phyloP scores from a whole-genome alignment of 2,113 vertebrate genomes.

The Nothobranchius furzeri region DNA sequence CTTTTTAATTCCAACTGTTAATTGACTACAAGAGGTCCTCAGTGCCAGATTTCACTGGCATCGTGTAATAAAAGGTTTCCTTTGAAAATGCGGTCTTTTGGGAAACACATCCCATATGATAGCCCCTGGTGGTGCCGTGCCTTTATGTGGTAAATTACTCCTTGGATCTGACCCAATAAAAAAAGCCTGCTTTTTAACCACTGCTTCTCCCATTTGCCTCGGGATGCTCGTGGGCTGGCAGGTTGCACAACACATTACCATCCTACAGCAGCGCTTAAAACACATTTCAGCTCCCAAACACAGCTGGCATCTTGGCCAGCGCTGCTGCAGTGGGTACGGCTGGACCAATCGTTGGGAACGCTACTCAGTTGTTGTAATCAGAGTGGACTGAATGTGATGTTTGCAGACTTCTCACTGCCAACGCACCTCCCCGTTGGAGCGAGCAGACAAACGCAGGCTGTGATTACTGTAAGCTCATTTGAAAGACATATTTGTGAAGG shows the following conservation, averaged over 20 bases:
- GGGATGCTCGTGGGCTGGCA: slow-evolving; percentile 78
- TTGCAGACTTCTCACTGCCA: slow-evolving; percentile 40
- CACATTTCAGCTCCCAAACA: slow-evolving; percentile 78
- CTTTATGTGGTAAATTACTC: slow-evolving; percentile 76
- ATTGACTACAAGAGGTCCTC: slow-evolving; percentile 67
- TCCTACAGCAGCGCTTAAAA: slow-evolving; percentile 81
- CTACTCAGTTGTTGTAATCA: slow-evolving; percentile 67
- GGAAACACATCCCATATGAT: slow-evolving; percentile 62
- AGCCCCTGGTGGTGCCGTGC: slow-evolving; percentile 65
- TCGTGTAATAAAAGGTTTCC: slow-evolving; percentile 56
- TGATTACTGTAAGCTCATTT: slow-evolving; percentile 51
- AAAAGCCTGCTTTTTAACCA: slow-evolving; percentile 81
- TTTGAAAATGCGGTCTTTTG: slow-evolving; percentile 51
- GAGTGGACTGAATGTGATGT: slow-evolving; percentile 38
- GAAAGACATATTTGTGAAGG: slow-evolving; percentile 42
- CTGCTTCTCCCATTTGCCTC: slow-evolving; percentile 80
- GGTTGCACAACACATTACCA: slow-evolving; percentile 76
- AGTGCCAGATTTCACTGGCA: slow-evolving; percentile 68
- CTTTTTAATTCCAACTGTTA: slow-evolving; percentile 75
- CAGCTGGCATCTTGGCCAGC: slow-evolving; percentile 80
- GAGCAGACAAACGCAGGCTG: slow-evolving; percentile 24
- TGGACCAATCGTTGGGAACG: slow-evolving; percentile 51
- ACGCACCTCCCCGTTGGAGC: slow-evolving; percentile 25
- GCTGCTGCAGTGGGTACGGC: slow-evolving; percentile 43
- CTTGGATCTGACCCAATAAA: slow-evolving; percentile 74